phyloP scores from a whole-genome alignment of 2,113 vertebrate species.

The Elaphurus davidianus region DNA sequence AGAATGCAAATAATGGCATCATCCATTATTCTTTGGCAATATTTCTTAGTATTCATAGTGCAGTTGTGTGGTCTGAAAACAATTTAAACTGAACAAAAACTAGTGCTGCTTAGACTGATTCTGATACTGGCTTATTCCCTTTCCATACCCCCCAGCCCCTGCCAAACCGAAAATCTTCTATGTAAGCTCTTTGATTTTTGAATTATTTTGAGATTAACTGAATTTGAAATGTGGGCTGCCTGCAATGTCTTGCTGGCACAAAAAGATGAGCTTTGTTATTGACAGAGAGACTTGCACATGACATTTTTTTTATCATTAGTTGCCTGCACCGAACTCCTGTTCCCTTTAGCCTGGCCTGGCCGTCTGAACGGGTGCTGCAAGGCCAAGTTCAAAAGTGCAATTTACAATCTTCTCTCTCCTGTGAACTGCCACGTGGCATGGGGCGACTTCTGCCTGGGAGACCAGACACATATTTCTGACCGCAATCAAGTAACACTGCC shows the following conservation, averaged over 20 bases:
- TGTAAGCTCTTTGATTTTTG: conserved; percentile 86
- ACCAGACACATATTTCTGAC: conserved; percentile 45
- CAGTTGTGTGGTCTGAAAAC: conserved; percentile 76
- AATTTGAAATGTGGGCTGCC: conserved; percentile 84
- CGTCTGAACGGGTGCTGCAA: conserved; percentile 49
- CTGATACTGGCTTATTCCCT: conserved; percentile 79
- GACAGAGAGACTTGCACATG: conserved; percentile 79
- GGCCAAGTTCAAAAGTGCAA: conserved; percentile 76
- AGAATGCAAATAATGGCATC: conserved; percentile 75
- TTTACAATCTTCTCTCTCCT: conserved; percentile 72
- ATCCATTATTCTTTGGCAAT: conserved; percentile 66
- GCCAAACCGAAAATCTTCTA: conserved; percentile 67
- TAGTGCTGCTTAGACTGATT: conserved; percentile 75
- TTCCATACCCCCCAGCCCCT: conserved; percentile 19
- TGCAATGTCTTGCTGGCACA: conserved; percentile 80
- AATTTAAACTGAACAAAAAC: conserved; percentile 79
- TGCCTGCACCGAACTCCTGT: conserved; percentile 57
- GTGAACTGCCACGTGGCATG: conserved; percentile 46
- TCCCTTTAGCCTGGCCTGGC: conserved; percentile 46
- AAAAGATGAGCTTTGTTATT: conserved; percentile 84
- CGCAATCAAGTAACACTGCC: conserved; percentile 38
- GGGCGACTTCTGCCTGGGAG: conserved; percentile 39
- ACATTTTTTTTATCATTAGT: conserved; percentile 78
- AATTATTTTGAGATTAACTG: conserved; percentile 88
- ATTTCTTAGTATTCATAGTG: conserved; percentile 78